These are phyloP conservation scores for Platyrinchus mystaceus DNA, from an alignment of 2,797 vertebrate species.

Conservation along the genomic window DNA sequence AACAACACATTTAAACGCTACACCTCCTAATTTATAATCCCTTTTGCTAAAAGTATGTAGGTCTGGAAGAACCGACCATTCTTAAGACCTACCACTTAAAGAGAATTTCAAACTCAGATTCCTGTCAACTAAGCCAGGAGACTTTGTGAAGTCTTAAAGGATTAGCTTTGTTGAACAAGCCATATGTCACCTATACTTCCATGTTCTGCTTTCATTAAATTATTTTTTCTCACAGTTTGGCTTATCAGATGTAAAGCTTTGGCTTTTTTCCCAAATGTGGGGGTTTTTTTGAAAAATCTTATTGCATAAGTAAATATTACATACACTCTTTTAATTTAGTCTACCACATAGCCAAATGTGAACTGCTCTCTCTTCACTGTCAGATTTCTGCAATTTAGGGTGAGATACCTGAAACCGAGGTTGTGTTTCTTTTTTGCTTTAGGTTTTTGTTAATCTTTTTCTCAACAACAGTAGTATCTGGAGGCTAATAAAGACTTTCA, in stretches of 20 bases:
- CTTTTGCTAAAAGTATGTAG: background rate
- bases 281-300: background rate
- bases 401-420: background rate
- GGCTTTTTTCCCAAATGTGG: background rate
- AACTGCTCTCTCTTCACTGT: background rate
- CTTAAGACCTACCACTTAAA: background rate
- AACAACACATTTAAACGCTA: background rate
- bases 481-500: background rate
- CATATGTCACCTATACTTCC: background rate
- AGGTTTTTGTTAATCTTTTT: background rate
- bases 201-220: background rate
- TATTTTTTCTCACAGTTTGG: background rate
- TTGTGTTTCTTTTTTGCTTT: background rate
- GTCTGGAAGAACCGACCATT: fast-evolving
- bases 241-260: background rate
- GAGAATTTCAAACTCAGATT: background rate
- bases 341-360: background rate
- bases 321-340: background rate
- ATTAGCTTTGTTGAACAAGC: background rate
- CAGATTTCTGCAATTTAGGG: background rate
- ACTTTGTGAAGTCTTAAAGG: background rate
- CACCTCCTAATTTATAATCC: background rate
- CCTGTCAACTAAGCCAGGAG: background rate
- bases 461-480: background rate
- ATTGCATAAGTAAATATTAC: background rate